Evolutionary conservation across 2,113 vertebrate genomes (phyloP).

Genomic region (Upupa epops): DNA sequence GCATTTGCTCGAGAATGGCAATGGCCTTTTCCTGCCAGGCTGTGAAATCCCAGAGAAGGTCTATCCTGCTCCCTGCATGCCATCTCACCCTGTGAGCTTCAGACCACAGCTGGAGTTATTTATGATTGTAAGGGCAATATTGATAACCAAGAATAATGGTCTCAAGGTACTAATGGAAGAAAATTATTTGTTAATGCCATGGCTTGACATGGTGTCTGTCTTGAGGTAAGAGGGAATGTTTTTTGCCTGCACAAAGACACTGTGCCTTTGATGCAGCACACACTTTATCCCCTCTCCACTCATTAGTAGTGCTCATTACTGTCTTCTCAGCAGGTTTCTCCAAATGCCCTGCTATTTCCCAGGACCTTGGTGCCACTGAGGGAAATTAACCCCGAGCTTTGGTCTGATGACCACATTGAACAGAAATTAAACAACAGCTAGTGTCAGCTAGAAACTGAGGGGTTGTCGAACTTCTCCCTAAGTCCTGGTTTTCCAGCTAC

Average conservation of each 20-base stretch:
- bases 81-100: accelerated
- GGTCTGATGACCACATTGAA: slow-evolving; percentile 19
- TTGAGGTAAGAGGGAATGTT: not conserved
- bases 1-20: not conserved
- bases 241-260: not conserved
- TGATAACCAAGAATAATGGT: not conserved
- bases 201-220: not conserved
- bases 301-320: slow-evolving; percentile 29
- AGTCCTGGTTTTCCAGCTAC: not conserved
- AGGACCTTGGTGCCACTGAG: not conserved
- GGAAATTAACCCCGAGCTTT: slow-evolving; percentile 12
- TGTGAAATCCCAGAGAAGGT: not conserved
- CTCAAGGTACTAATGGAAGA: not conserved
- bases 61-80: not conserved
- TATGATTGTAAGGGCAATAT: not conserved
- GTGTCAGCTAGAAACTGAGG: not conserved
- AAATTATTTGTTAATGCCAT: not conserved
- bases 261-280: not conserved
- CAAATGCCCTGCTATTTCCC: slow-evolving; percentile 18
- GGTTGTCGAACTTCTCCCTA: not conserved
- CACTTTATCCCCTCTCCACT: not conserved
- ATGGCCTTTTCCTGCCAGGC: not conserved
- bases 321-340: slow-evolving; percentile 25
- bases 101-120: not conserved
- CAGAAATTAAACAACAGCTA: not conserved